Conservation (phyloP, 2,888 invertebrate species). For the Desoria tigrina region DNA sequence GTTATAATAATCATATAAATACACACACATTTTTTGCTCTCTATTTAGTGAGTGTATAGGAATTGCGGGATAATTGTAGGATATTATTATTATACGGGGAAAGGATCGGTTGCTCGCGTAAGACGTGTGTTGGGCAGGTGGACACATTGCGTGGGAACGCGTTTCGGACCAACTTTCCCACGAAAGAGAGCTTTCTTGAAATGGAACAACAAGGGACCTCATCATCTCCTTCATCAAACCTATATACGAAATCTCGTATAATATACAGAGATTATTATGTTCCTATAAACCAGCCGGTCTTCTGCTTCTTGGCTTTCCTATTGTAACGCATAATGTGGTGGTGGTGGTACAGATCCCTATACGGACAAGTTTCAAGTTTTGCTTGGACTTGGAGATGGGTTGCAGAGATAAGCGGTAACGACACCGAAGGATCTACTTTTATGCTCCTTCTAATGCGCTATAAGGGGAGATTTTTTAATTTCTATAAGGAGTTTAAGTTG, state of each 20-base stretch:
- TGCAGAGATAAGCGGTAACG: conserved; percentile 10
- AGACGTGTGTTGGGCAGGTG: conserved; percentile 54
- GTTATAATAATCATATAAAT: too few species aligned
- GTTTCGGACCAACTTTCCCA: conserved; percentile 54
- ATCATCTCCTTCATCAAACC: conserved; percentile 15
- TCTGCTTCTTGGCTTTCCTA: conserved; percentile 14
- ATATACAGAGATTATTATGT: too few species aligned
- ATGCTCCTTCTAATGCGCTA: too few species aligned
- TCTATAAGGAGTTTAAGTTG: neutral
- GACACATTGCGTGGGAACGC: conserved; percentile 56
- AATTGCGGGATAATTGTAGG: too few species aligned
- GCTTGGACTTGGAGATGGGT: conserved; percentile 13
- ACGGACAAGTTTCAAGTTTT: neutral
- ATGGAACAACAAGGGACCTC: conserved; percentile 14
- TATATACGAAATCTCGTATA: neutral
- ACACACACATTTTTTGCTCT: too few species aligned
- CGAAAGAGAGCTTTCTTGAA: conserved; percentile 43
- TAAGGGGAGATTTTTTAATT: too few species aligned
- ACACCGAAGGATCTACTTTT: conserved; percentile 7
- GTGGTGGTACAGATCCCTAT: neutral
- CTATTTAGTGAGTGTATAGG: too few species aligned
- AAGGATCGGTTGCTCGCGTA: conserved; percentile 47
- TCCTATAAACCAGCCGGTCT: conserved; percentile 15
- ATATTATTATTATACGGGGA: neutral
- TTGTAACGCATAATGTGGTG: neutral